Conservation (phyloP, 2,797 vertebrate genomes). For the Brachyalestes nurse region DNA sequence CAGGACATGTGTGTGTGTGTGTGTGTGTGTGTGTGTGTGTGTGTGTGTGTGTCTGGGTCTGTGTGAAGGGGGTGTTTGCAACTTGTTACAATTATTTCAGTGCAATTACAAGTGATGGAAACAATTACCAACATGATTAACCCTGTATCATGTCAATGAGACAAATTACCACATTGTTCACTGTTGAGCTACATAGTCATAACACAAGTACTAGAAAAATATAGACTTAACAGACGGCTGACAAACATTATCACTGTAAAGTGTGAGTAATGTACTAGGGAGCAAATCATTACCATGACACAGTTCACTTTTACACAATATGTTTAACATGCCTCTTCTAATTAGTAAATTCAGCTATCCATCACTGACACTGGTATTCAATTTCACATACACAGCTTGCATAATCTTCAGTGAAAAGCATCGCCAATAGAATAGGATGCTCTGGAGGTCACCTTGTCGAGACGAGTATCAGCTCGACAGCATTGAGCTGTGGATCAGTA, state of each 20-base stretch:
- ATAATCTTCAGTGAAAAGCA: too few species aligned
- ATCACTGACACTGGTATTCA: too few species aligned
- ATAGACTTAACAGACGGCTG: conserved; percentile 18
- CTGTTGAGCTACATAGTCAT: conserved; percentile 7
- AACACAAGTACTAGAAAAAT: conserved; percentile 5
- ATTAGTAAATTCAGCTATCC: too few species aligned
- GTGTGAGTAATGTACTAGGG: not conserved
- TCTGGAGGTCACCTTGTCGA: too few species aligned
- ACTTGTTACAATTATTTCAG: conserved; percentile 42
- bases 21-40: conserved; percentile 21
- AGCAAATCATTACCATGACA: not conserved
- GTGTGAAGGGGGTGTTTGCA: conserved; percentile 1
- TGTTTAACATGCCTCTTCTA: too few species aligned
- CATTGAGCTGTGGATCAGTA: too few species aligned
- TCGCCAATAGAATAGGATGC: too few species aligned
- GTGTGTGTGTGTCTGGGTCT: conserved; percentile 14
- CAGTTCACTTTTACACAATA: not conserved
- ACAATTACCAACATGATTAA: conserved; percentile 50
- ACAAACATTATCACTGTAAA: conserved; percentile 7
- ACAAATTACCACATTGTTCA: conserved; percentile 37
- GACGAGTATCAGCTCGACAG: too few species aligned
- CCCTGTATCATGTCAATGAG: conserved; percentile 33
- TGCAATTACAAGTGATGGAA: conserved; percentile 47
- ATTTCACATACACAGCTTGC: too few species aligned
- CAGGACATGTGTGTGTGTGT: conserved; percentile 16